Conservation (phyloP, 2,797 vertebrate genomes). For the Leuciscus waleckii region DNA sequence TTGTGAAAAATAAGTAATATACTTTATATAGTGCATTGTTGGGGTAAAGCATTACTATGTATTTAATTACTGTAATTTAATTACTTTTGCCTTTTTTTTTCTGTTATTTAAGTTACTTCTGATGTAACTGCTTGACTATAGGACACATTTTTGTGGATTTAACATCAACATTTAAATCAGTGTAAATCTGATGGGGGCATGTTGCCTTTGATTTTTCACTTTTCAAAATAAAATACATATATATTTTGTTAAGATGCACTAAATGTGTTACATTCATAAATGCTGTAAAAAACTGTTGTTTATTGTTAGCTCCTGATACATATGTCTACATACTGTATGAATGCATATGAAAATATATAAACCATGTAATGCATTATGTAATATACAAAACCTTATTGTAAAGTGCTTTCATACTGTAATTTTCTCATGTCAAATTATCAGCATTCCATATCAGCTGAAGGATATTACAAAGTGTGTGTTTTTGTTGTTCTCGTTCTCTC, state of each 20-base stretch:
- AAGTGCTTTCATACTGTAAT: not conserved
- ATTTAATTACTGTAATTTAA: not conserved
- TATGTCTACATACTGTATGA: not conserved
- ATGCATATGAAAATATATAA: not conserved
- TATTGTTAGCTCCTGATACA: slow-evolving; percentile 1
- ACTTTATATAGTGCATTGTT: not conserved
- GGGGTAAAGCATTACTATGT: not conserved
- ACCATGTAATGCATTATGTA: slow-evolving; percentile 3
- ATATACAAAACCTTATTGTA: slow-evolving; percentile 5
- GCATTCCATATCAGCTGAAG: not conserved
- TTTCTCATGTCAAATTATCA: not conserved
- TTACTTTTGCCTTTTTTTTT: too few species aligned
- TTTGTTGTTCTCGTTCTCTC: not conserved
- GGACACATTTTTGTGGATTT: too few species aligned
- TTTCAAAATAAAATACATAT: not conserved
- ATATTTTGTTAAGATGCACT: not conserved
- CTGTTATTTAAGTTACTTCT: not conserved
- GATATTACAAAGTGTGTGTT: not conserved
- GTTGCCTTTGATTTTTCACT: not conserved
- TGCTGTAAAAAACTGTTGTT: not conserved
- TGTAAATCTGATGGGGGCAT: too few species aligned
- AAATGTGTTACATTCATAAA: not conserved
- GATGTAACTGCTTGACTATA: not conserved
- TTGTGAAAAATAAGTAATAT: slow-evolving; percentile 1
- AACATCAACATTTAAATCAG: too few species aligned